These are phyloP conservation scores for Scleropages formosus DNA, from an alignment of 2,797 vertebrate species.

Conservation along the genomic window DNA sequence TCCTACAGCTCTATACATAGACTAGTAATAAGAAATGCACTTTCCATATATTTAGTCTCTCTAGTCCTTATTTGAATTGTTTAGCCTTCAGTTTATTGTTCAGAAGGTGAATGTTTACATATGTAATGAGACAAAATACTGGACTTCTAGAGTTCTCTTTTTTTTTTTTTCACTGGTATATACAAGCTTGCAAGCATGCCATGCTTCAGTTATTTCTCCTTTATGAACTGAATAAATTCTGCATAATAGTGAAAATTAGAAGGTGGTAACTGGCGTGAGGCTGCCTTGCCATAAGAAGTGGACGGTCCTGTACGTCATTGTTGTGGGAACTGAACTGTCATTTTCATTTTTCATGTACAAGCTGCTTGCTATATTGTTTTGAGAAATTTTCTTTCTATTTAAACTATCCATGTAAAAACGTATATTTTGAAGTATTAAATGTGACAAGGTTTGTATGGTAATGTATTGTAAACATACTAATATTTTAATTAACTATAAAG, in stretches of 20 bases:
- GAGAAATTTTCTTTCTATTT: conserved; percentile 5
- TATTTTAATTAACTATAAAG: conserved; percentile 20
- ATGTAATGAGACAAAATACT: not conserved
- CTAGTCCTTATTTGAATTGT: not conserved
- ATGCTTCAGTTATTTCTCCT: not conserved
- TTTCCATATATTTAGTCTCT: not conserved
- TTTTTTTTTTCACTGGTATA: not conserved
- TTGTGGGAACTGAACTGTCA: not conserved
- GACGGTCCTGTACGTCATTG: not conserved
- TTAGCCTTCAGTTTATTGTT: not conserved
- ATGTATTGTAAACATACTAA: conserved; percentile 14
- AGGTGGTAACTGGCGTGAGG: not conserved
- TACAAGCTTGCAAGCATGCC: not conserved
- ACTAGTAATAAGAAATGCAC: conserved; percentile 2
- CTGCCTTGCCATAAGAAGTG: not conserved
- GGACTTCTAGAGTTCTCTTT: not conserved
- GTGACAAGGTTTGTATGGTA: not conserved
- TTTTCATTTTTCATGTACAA: not conserved
- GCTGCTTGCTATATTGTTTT: conserved; percentile 12
- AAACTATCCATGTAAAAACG: conserved; percentile 17
- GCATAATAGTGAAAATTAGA: not conserved
- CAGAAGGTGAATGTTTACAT: not conserved
- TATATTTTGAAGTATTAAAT: conserved; percentile 16
- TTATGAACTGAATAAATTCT: not conserved
- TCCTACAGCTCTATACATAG: conserved; percentile 11